A percentile compares a stretch with the other conserved stretches of the same genome.
Conservation (phyloP, 2,888 invertebrate genomes). For the Ormyrus thymus region DNA sequence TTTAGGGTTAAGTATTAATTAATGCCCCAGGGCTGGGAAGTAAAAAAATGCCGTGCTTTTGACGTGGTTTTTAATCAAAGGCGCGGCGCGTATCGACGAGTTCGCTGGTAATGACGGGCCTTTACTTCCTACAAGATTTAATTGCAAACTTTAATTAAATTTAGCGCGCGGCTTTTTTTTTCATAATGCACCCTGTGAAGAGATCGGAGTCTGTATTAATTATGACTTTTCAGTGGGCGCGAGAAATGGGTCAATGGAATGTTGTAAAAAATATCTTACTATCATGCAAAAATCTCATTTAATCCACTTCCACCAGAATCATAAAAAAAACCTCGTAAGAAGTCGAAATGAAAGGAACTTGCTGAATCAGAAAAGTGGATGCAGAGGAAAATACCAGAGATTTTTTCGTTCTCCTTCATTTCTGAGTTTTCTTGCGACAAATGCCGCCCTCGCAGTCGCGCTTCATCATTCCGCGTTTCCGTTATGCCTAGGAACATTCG, state of each 20-base stretch:
- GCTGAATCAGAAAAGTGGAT: background rate
- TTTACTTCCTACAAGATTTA: background rate
- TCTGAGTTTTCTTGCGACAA: conserved; percentile 10
- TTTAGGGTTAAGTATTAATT: too few species aligned
- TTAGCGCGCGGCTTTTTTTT: background rate
- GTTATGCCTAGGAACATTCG: background rate
- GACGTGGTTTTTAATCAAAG: too few species aligned
- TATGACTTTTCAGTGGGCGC: conserved; percentile 7
- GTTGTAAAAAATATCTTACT: background rate
- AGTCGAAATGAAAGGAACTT: conserved; percentile 7
- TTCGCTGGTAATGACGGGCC: background rate
- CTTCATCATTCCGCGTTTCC: conserved; percentile 15
- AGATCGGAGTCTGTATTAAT: conserved; percentile 18
- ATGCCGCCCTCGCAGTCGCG: conserved; percentile 7
- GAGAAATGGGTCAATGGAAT: conserved; percentile 6
- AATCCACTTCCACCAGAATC: conserved; percentile 14
- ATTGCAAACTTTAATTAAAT: conserved; percentile 28
- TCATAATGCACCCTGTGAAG: background rate
- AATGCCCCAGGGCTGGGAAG: too few species aligned
- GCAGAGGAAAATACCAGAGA: conserved; percentile 6
- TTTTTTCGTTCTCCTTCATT: conserved; percentile 24
- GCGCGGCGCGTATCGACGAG: background rate
- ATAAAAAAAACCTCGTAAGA: background rate
- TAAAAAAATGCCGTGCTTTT: too few species aligned
- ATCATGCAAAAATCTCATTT: conserved; percentile 10